phyloP scores from a whole-genome alignment of 92 coral and sea anemone genomes.

The Muricea muricata region DNA sequence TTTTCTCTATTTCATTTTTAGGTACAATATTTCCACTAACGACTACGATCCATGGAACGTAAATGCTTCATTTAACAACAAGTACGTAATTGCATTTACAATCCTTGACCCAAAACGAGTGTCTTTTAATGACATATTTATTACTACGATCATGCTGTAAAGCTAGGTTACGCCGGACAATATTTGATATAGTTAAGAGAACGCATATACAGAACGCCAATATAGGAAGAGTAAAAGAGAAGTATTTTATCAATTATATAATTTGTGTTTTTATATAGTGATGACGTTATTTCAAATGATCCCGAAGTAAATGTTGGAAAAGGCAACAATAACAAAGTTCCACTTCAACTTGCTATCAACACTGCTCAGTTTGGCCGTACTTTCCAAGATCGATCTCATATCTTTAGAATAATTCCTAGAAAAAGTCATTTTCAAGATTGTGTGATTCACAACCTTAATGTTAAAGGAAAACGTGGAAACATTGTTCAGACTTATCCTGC shows the following conservation, averaged over 20 bases:
- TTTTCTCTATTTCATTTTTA: slow-evolving; percentile 16
- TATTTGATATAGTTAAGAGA: no score
- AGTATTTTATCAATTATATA: no score
- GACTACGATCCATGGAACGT: slow-evolving; percentile 74
- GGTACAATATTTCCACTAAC: slow-evolving; percentile 90
- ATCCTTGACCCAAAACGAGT: slow-evolving; percentile 52
- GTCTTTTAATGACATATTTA: background rate
- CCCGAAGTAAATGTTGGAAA: no score
- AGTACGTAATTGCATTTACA: background rate
- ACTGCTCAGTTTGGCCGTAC: no score
- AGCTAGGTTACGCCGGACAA: no score
- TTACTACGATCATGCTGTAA: background rate
- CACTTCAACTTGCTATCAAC: no score
- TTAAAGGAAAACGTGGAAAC: slow-evolving; percentile 94
- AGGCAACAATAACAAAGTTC: no score
- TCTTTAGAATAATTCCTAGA: no score
- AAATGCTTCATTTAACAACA: background rate
- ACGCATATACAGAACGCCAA: slow-evolving; percentile 68
- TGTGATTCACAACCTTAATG: slow-evolving; percentile 76
- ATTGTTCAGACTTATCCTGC: slow-evolving; percentile 87
- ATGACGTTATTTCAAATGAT: no score
- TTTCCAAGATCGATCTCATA: no score
- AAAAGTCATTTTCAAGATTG: slow-evolving; percentile 51
- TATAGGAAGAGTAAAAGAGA: no score
- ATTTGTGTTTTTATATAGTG: no score